Base-by-base conservation (phyloP, 2,113 vertebrate genomes). In the Oenanthe oenanthe region DNA sequence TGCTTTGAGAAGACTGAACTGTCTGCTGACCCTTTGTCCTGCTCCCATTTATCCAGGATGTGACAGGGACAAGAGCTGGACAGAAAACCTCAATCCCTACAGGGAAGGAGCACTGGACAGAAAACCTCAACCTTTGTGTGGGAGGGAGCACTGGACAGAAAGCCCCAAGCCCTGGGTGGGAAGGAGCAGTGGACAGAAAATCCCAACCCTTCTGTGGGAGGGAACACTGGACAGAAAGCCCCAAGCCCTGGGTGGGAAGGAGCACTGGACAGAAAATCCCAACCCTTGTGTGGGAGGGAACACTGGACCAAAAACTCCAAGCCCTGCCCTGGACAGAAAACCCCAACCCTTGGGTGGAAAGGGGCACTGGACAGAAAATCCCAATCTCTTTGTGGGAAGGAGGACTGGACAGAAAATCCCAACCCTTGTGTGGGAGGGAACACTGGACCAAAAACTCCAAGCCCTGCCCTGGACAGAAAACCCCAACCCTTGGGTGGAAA, bases 101-200 rank as follows among this genome's bases (percentile, higher is more conserved):
- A 9, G 54, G 32, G 18, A 47, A 75, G 66, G 12, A 84, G 73
- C 42, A 4, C 1, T 34, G 65, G 13, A 21, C 6, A 58, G 54
- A 31, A 12, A 47, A 4, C 1, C 8, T 7, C 25, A 29, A 31
- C 0, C 14, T 3, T 1, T 29, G 25, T 0, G 4, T 2, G 18
- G 32, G 19, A 56, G 34, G 71, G 18, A 57, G 18, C 18, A 17
- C 2, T 34, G 54, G 4, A 28, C 13, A 29, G 67, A 20, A 40
- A 50, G 18, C 28, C 12, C 19, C 18, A 36, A 29, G 0, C 26
- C 3, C 38, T 40, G 38, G 5, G 34, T 3, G 7, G 18, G 14
- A 34, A 34, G 32, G 24, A 74, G 18, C 17, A 4, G 2, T 29
- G 42, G 3, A 28, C 13, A 29, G 58, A 29, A 43, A 51, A 13